phyloP scores from a whole-genome alignment of 2,113 vertebrate genomes.

The Cinclus mexicanus region DNA sequence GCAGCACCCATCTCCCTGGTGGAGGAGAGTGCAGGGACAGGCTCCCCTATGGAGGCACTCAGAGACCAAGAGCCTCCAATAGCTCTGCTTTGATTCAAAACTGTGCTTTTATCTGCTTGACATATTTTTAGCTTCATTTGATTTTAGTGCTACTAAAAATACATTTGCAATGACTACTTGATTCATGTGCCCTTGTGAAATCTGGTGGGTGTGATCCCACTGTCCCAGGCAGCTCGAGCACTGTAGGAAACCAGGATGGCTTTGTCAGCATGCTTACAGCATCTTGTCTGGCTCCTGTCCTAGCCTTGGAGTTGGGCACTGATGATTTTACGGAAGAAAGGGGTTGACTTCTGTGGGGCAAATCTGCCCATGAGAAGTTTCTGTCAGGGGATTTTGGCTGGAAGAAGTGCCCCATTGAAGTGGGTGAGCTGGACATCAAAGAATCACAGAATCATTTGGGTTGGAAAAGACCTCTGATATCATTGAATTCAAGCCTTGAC shows the following conservation, averaged over 20 bases:
- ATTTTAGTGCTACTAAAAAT: neutral
- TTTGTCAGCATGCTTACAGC: accelerated
- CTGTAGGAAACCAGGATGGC: neutral
- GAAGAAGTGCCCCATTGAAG: neutral
- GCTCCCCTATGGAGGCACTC: neutral
- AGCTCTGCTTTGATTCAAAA: neutral
- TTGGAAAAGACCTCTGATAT: neutral
- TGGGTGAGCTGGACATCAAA: neutral
- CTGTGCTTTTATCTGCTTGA: neutral
- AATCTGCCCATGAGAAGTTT: neutral
- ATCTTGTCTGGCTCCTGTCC: neutral
- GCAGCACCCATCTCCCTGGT: neutral
- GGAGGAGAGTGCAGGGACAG: neutral
- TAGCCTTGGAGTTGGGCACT: neutral
- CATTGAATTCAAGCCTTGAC: neutral
- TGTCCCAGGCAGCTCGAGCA: accelerated
- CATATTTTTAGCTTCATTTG: neutral
- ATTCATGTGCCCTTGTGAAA: neutral
- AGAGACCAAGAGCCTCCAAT: neutral
- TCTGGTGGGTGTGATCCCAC: neutral
- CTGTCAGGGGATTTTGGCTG: neutral
- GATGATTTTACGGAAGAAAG: neutral
- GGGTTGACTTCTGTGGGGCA: neutral
- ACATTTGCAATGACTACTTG: neutral
- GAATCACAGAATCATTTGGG: neutral